Base-by-base conservation (phyloP, 2,888 invertebrate species). In the Parnassius smintheus region DNA sequence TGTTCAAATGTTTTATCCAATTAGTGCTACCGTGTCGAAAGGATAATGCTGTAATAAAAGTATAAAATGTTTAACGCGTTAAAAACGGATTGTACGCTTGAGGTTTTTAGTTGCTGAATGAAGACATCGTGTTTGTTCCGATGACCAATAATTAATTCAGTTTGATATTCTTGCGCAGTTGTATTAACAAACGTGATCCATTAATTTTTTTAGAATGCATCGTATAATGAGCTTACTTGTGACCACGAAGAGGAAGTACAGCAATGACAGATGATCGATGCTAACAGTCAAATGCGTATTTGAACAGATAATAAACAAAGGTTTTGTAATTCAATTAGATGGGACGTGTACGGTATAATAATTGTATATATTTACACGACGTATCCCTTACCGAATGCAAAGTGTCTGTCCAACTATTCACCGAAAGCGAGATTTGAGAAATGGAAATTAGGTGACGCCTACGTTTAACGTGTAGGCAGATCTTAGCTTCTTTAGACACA, bases 11-110 rank as follows among this genome's bases (percentile, higher is more conserved):
- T 86, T 88, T 88, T 80, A 85, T 86, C 91, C 91, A 91, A 91
- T 91, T 91, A 91, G 91, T 86, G 90, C 91, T 91, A 91, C 91
- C 91, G 91, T 91, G 91, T 91, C 91, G 91, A 91, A 91, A 91
- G 89, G 88, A 89, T 91, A 91, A 91, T 91, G 83, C 74, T 81
- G 82, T 82, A 85, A 87, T 87, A 85, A 83, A 86, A 80, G 79
- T 76, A 83, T 86, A 80, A 86, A 88, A 75, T 80, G 81, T 82
- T 89, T 86, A 89, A 83, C 85, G 85, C 72, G 82, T 86, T 85
- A 85, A 86, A 86, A 88, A 82, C 83, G 81, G 86, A 82, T 84
- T 84, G 83, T 82, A 82, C 78, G 80, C 64, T 56, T 61, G 12
- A 11, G n/a, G 41, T 13, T 54, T 13, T 25, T 25, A 25, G 25